Conservation (phyloP, 2,113 vertebrate species). For the Aythya baeri region DNA sequence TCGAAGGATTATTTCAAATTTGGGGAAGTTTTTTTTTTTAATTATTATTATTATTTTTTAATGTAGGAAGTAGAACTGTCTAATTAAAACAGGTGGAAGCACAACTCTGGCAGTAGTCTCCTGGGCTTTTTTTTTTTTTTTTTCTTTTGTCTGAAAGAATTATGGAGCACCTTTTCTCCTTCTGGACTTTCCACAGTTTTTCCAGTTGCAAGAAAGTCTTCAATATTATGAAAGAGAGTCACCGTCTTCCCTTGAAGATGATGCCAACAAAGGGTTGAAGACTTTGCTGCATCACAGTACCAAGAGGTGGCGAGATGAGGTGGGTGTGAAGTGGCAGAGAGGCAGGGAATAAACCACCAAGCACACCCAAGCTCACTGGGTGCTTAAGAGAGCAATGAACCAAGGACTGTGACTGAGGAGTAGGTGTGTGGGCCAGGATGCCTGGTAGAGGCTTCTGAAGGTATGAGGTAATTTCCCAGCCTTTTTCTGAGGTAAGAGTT, state of each 20-base stretch:
- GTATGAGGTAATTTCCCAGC: neutral
- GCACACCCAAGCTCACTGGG: fast-evolving
- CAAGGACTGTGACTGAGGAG: neutral
- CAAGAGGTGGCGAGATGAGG: neutral
- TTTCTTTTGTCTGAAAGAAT: neutral
- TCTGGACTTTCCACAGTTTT: neutral
- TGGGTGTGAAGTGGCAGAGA: neutral
- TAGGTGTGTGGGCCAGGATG: fast-evolving
- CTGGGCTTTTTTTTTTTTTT: neutral
- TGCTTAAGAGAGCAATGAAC: neutral
- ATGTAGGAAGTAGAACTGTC: neutral
- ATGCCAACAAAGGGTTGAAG: neutral
- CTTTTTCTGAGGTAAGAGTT: neutral
- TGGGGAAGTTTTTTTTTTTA: neutral
- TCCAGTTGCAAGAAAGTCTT: neutral
- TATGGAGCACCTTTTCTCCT: neutral
- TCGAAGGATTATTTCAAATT: neutral
- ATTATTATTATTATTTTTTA: neutral
- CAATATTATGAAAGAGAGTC: neutral
- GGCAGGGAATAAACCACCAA: neutral
- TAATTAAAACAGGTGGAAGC: neutral
- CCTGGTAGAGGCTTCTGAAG: neutral
- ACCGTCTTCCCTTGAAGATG: neutral
- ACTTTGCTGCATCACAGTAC: neutral
- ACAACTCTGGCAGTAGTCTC: neutral